Percentiles rank a stretch among this genome's conserved stretches.
Evolutionary conservation across 2,113 vertebrate genomes (phyloP).

Genomic region (Morone chrysops): DNA sequence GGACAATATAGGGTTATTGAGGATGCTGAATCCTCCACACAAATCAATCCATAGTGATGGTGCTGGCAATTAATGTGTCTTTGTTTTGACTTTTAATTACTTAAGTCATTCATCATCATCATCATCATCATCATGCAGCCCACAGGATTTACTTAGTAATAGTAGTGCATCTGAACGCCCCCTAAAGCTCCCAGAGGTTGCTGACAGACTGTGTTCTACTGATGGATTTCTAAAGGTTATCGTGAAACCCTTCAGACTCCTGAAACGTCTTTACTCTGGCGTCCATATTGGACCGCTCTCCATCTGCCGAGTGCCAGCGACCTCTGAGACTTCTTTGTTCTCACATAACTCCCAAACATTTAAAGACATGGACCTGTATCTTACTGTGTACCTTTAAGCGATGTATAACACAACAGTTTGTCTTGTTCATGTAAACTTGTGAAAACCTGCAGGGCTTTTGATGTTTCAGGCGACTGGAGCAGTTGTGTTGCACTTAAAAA

Average conservation of each 20-base stretch:
- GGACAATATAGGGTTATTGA: too few relatives aligned
- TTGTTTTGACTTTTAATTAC: too few relatives aligned
- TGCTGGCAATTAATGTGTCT: too few relatives aligned
- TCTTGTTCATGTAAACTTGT: not conserved
- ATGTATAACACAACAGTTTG: not conserved
- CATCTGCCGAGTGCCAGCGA: not conserved
- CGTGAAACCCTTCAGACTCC: not conserved
- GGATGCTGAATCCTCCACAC: too few relatives aligned
- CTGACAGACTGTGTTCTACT: not conserved
- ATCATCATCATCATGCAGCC: too few relatives aligned
- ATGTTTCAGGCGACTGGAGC: not conserved
- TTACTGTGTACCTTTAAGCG: conserved; percentile 1
- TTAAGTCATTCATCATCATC: too few relatives aligned
- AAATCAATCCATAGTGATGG: too few relatives aligned
- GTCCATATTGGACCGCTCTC: conserved; percentile 10
- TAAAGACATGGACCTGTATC: not conserved
- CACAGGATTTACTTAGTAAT: too few relatives aligned
- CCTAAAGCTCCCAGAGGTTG: not conserved
- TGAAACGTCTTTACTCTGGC: conserved; percentile 4
- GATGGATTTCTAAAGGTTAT: not conserved
- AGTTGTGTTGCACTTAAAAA: conserved; percentile 13
- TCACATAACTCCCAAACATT: not conserved
- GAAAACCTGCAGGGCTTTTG: not conserved
- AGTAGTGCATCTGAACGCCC: too few relatives aligned
- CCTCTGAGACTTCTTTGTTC: not conserved